Evolutionary conservation across 2,113 vertebrate species (phyloP), one percentile per base, ranked within the genome.

Genomic region (Cyanoderma ruficeps): DNA sequence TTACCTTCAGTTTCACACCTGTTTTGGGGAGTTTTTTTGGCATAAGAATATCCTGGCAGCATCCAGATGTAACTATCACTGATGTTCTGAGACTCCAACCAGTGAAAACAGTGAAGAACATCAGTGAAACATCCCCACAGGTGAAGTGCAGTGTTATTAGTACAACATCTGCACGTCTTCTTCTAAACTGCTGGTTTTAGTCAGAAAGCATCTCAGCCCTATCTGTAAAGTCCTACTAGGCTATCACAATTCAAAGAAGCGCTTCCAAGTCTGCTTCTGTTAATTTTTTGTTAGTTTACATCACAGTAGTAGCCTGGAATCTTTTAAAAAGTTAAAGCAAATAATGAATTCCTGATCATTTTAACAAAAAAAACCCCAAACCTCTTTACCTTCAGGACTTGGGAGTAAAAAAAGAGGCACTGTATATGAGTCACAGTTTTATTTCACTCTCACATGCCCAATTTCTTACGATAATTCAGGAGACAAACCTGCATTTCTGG

Each of bases 291-390:
- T 63, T 28, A 31, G 10, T 20, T 70, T 49, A 49, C 15, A 28
- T 23, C 27, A 50, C 16, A 83, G 22, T 7, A 42, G 22, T 33
- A 69, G 33, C 63, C 13, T 17, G 27, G 12, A 69, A 42, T 49
- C 6, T 70, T 55, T 33, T 1, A 49, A 76, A 22, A 55, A 55
- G 17, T n/a, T 60, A 2, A 31, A 39, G 31, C 30, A 63, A 81
- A 33, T 16, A 35, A 49, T 28, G 9, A 27, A 42, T 63, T 69
- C 7, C 9, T 7, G 4, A 42, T 22, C 2, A 63, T 27, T 33
- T 41, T 23, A 55, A 55, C 15, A 25, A 35, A 42, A 59, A 23
- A 14, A 0, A 0, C 22, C 15, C 9, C 14, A 16, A 49, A 56
- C 3, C 7, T 10, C 35, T 42, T 61, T 11, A 49, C 31, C 21